Percentiles rank a stretch among this genome's conserved stretches.
phyloP scores from a whole-genome alignment of 2,888 invertebrate genomes.

The Leistus spinibarbis region DNA sequence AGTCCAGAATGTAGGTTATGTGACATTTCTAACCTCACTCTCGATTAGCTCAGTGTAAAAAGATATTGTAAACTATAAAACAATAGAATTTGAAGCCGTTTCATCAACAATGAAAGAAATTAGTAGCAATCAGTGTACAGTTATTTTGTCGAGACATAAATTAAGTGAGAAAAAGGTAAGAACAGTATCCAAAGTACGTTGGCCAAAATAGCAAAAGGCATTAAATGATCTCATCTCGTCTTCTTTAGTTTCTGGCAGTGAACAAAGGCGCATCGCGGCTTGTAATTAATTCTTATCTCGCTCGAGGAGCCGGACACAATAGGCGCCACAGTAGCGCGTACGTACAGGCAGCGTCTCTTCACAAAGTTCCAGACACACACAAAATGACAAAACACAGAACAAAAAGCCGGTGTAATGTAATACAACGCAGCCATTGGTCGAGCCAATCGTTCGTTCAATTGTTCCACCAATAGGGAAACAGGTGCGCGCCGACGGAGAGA shows the following conservation, averaged over 20 bases:
- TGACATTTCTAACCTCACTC: no score
- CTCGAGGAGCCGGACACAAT: conserved; percentile 57
- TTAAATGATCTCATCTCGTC: conserved; percentile 54
- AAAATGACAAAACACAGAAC: conserved; percentile 58
- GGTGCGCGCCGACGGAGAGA: conserved; percentile 47
- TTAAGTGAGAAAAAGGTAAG: no score
- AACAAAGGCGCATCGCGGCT: conserved; percentile 57
- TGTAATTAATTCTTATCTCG: conserved; percentile 62
- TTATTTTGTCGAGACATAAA: no score
- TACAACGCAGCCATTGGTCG: conserved; percentile 55
- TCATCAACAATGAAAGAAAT: no score
- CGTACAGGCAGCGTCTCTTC: conserved; percentile 36
- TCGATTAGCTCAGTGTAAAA: no score
- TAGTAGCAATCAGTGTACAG: no score
- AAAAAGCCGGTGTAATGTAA: conserved; percentile 56
- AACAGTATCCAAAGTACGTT: no score
- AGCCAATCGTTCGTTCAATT: conserved; percentile 55
- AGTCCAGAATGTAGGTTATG: no score
- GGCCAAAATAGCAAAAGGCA: conserved; percentile 44
- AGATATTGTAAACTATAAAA: no score
- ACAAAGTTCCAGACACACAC: conserved; percentile 57
- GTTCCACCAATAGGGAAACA: conserved; percentile 56
- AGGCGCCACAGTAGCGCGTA: conserved; percentile 50
- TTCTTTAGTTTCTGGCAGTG: conserved; percentile 49
- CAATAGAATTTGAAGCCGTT: no score